Evolutionary conservation across 2,888 invertebrate genomes (phyloP).

Genomic region (Abscondita cerata): DNA sequence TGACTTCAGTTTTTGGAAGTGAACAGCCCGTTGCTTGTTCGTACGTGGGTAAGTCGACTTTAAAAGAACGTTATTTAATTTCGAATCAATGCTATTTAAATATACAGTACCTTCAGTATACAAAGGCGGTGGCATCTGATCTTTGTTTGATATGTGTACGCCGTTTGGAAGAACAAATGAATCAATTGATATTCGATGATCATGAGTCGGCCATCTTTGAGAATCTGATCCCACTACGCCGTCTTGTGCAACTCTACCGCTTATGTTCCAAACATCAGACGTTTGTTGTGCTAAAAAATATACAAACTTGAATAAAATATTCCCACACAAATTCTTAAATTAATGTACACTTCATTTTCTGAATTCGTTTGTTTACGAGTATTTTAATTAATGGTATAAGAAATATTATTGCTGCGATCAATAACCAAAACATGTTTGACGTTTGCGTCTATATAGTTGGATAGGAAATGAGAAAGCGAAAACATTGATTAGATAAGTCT

Average conservation of each 20-base stretch:
- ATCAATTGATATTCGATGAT: conserved; percentile 35
- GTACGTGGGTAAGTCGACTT: conserved; percentile 38
- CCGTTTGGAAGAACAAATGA: conserved; percentile 32
- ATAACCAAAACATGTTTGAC: too few relatives aligned
- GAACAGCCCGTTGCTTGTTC: conserved; percentile 32
- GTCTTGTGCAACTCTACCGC: conserved; percentile 31
- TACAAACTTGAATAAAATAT: too few relatives aligned
- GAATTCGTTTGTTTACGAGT: too few relatives aligned
- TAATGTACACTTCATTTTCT: too few relatives aligned
- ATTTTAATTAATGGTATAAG: background rate
- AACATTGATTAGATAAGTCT: too few relatives aligned
- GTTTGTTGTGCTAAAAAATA: conserved; percentile 36
- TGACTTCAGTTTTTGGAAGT: conserved; percentile 20
- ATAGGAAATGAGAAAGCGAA: too few relatives aligned
- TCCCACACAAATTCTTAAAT: too few relatives aligned
- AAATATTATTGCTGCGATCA: background rate
- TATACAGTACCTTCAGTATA: conserved; percentile 38
- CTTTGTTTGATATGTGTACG: conserved; percentile 23
- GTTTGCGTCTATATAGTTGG: too few relatives aligned
- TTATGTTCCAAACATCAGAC: conserved; percentile 36
- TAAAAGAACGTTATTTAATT: background rate
- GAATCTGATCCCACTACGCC: conserved; percentile 17
- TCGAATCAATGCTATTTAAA: background rate
- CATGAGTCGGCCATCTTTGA: conserved; percentile 37
- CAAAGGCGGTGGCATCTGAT: conserved; percentile 33